phyloP scores from a whole-genome alignment of 2,888 invertebrate species.

The Parnassius mnemosyne region DNA sequence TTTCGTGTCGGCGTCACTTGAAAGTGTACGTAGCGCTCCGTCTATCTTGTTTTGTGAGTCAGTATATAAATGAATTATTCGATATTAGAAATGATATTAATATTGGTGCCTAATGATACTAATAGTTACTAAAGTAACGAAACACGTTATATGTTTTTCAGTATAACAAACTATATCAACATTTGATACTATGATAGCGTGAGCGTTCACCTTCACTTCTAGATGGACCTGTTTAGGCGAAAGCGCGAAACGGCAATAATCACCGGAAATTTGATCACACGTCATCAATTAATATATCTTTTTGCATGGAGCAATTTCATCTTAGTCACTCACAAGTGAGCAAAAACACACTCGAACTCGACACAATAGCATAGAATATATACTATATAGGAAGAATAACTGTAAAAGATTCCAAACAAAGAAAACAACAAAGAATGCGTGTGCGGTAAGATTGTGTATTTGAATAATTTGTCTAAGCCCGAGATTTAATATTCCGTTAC shows the following conservation, averaged over 20 bases:
- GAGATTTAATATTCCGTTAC: neutral
- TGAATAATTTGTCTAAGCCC: slow-evolving; percentile 1
- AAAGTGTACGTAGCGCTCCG: too few species aligned
- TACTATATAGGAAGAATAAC: slow-evolving; percentile 41
- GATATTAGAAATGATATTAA: too few species aligned
- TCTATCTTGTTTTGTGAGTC: too few species aligned
- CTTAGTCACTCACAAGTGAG: slow-evolving; percentile 45
- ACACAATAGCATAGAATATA: slow-evolving; percentile 40
- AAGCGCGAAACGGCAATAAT: slow-evolving; percentile 8
- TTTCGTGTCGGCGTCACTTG: too few species aligned
- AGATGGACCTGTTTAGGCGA: neutral
- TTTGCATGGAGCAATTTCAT: slow-evolving; percentile 58
- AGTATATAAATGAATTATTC: too few species aligned
- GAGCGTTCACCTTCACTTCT: too few species aligned
- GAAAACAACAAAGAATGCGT: slow-evolving; percentile 29
- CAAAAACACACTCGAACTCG: slow-evolving; percentile 56
- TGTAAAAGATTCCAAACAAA: slow-evolving; percentile 34
- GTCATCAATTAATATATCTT: slow-evolving; percentile 36
- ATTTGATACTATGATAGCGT: too few species aligned
- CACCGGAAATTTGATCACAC: slow-evolving; percentile 16
- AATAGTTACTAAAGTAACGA: too few species aligned
- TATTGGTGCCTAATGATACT: too few species aligned
- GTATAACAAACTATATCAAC: neutral
- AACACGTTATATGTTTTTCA: neutral
- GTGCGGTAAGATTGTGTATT: slow-evolving; percentile 37